phyloP scores from a whole-genome alignment of 2,113 vertebrate species.

The Miniopterus natalensis region DNA sequence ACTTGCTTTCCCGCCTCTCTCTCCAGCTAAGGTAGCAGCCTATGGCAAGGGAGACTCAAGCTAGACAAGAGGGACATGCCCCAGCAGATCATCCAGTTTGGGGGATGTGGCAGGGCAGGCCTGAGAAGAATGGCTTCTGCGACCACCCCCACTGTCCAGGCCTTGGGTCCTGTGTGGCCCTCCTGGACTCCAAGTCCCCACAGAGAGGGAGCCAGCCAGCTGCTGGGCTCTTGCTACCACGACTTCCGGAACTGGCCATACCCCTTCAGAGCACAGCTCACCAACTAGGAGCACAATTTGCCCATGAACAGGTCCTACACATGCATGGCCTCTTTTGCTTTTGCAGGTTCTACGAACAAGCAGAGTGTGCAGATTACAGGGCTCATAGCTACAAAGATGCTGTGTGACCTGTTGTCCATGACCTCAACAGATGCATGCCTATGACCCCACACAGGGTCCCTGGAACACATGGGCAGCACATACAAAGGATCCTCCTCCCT shows the following conservation, averaged over 20 bases:
- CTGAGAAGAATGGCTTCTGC: not conserved
- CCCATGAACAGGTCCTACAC: conserved; percentile 56
- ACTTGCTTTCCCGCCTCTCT: not conserved
- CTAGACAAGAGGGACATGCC: not conserved
- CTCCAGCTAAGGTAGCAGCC: not conserved
- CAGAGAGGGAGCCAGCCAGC: conserved; percentile 56
- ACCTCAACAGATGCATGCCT: not conserved
- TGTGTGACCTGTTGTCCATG: not conserved
- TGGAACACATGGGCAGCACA: not conserved
- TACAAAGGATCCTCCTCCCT: not conserved
- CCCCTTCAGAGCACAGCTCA: conserved; percentile 73
- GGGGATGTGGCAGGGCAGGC: not conserved
- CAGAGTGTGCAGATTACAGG: not conserved
- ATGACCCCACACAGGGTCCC: not conserved
- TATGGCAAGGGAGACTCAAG: not conserved
- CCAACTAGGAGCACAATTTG: conserved; percentile 79
- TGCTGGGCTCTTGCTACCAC: conserved; percentile 71
- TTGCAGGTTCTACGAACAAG: fast-evolving
- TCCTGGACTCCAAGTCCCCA: not conserved
- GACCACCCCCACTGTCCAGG: not conserved
- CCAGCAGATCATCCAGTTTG: not conserved
- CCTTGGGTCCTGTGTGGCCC: not conserved
- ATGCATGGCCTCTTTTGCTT: not conserved
- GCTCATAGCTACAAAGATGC: not conserved
- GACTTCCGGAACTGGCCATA: conserved; percentile 77